A percentile compares a stretch with the other conserved stretches of the same genome.
Evolutionary conservation across 2,888 invertebrate species (phyloP).

Genomic region (Drosophila niveifrons): DNA sequence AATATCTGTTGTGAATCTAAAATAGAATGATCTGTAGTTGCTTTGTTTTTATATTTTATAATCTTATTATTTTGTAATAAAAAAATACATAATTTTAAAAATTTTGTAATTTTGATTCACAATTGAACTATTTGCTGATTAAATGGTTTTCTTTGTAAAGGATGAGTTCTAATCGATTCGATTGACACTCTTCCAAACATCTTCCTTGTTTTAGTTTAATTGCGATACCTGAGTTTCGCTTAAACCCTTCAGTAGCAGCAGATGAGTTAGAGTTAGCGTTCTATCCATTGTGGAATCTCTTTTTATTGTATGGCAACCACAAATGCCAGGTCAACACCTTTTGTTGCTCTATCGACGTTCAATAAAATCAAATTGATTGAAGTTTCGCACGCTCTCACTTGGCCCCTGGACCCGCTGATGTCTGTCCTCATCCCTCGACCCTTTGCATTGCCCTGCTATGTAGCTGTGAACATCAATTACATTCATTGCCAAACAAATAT

Average conservation of each 20-base stretch:
- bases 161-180: too few relatives aligned
- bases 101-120: too few relatives aligned
- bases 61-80: too few relatives aligned
- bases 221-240: background rate
- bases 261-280: background rate
- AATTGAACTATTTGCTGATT: too few relatives aligned
- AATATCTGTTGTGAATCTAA: background rate
- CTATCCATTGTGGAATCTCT: conserved; percentile 14
- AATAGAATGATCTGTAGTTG: too few relatives aligned
- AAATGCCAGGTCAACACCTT: conserved; percentile 63
- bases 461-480: conserved; percentile 81
- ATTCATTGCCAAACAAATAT: conserved; percentile 82
- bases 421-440: conserved; percentile 3
- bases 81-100: too few relatives aligned
- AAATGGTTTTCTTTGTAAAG: too few relatives aligned
- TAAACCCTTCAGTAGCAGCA: background rate
- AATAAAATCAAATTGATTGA: conserved; percentile 71
- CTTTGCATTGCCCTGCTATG: conserved; percentile 14
- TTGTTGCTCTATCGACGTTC: conserved; percentile 52
- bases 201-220: background rate
- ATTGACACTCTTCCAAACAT: too few relatives aligned
- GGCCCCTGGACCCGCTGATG: conserved; percentile 1
- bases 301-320: conserved; percentile 48
- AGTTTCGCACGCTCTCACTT: conserved; percentile 58
- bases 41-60: background rate